Base-by-base conservation (phyloP, 1,140 invertebrate species). In the Listronotus bonariensis region DNA sequence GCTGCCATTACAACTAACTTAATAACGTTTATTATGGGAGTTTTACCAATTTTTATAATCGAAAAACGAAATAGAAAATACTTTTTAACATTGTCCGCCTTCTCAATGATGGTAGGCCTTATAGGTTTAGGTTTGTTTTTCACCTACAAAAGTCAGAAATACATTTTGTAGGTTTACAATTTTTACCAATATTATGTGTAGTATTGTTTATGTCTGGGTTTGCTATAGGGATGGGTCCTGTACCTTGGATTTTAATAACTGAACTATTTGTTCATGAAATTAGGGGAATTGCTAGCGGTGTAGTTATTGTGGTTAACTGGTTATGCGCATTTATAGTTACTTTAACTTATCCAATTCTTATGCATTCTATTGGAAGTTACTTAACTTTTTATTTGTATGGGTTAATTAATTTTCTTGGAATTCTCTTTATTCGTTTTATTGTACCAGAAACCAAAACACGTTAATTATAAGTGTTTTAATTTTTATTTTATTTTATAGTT, bases 391-490 rank as follows among this genome's bases (percentile, higher is more conserved):
- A 89, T 86, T 84, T 95, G 65, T 96, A 94, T 75, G 87, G 88
- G 11, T 81, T 75, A 0, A 85, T 94, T 64, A 93, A 92, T 83
- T 77, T 85, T 0, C 1, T 86, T 1, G 89, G 88, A 0, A 83
- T 89, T 0, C 72, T 90, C n/a, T 92, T 93, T 74, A 86, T 91
- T 9, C 86, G 85, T 38, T 81, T 91, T 34, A 77, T 90, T 26
- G 84, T 98, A 8, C 92, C 92, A 0, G 96, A 98, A 83, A 98
- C 95, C 0, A 96, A 95, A 77, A 36, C 34, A 10, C n/a, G n/a
- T n/a, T n/a, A n/a, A n/a, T n/a, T n/a, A n/a, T n/a, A n/a, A n/a
- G n/a, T n/a, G n/a, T n/a, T n/a, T n/a, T n/a, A n/a, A n/a, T n/a
- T n/a, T n/a, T n/a, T n/a, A n/a, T n/a, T n/a, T n/a, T n/a, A n/a